Evolutionary conservation across 2,113 vertebrate species (phyloP).

Genomic region (Lepus americanus): DNA sequence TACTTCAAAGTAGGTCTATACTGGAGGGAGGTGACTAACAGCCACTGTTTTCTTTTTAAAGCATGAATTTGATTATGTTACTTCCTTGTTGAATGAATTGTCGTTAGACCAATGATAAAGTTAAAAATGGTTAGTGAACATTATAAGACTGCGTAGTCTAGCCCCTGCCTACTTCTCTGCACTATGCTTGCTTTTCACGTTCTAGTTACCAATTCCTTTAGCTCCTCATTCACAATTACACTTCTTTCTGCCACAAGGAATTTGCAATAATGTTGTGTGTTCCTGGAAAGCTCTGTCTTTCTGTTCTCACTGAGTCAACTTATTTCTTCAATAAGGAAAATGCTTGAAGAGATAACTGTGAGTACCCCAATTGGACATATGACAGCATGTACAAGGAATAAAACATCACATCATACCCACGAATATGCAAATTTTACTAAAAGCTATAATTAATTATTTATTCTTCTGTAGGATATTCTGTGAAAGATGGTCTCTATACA

Average conservation of each 20-base stretch:
- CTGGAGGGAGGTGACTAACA: background rate
- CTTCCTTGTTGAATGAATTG: background rate
- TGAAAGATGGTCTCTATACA: background rate
- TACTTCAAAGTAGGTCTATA: slow-evolving; percentile 53
- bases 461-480: background rate
- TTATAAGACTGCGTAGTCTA: background rate
- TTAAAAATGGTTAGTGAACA: background rate
- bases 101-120: background rate
- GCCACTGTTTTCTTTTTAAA: slow-evolving; percentile 38
- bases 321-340: background rate
- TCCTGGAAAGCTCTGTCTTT: background rate
- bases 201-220: background rate
- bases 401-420: no score
- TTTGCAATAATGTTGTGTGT: background rate
- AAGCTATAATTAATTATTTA: background rate
- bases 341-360: no score
- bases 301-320: background rate
- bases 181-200: background rate
- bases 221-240: background rate
- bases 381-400: no score
- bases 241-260: background rate
- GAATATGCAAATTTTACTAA: no score
- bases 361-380: no score
- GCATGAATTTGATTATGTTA: background rate
- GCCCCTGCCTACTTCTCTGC: background rate